Evolutionary conservation across 2,888 invertebrate species (phyloP).

Genomic region (Furcula furcula): DNA sequence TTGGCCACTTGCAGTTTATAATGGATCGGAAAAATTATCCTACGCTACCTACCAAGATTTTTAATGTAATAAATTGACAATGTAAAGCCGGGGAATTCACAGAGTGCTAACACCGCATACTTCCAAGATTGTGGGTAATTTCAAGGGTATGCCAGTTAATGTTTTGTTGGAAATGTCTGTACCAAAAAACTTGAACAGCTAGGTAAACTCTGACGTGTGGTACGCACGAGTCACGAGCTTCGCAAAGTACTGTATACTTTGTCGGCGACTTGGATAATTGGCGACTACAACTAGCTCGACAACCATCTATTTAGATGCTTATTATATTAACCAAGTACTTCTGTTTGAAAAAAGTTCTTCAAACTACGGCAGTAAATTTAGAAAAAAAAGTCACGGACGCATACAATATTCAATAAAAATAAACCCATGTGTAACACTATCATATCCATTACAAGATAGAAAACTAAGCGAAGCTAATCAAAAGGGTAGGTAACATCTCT

Average conservation of each 20-base stretch:
- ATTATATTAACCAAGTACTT: slow-evolving; percentile 4
- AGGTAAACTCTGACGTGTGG: neutral
- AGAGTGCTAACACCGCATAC: slow-evolving; percentile 33
- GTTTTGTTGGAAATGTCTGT: slow-evolving; percentile 1
- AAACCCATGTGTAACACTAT: no score
- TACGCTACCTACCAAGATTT: slow-evolving; percentile 12
- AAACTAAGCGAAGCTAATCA: no score
- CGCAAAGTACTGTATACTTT: no score
- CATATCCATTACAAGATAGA: no score
- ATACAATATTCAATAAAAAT: no score
- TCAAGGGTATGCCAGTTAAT: slow-evolving; percentile 10
- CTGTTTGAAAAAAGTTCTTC: no score
- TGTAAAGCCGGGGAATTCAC: slow-evolving; percentile 14
- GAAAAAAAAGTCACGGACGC: no score
- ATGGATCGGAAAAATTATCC: slow-evolving; percentile 7
- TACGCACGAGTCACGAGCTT: slow-evolving; percentile 13
- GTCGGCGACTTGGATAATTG: slow-evolving; percentile 27
- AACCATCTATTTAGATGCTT: slow-evolving; percentile 14
- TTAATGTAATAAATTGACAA: slow-evolving; percentile 6
- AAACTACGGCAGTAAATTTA: no score
- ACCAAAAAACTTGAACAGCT: neutral
- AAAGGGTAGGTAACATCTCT: no score
- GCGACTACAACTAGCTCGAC: slow-evolving; percentile 4
- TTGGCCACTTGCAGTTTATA: slow-evolving; percentile 10
- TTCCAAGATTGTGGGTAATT: slow-evolving; percentile 23